A percentile compares a stretch with the other conserved stretches of the same genome.
Conservation (phyloP, 2,888 invertebrate species). For the Campoplex capitator region DNA sequence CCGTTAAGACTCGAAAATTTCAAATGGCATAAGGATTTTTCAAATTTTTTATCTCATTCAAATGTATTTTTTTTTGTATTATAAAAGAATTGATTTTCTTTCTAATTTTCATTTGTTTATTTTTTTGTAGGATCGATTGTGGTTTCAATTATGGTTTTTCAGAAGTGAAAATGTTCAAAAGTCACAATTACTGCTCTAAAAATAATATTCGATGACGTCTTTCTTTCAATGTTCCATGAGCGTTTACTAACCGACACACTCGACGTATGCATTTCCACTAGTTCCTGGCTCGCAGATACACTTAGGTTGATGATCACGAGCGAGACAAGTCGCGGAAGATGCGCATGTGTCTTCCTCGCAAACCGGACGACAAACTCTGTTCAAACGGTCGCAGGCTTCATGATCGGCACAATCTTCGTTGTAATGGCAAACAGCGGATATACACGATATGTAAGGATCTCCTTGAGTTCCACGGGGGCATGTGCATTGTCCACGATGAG, state of each 20-base stretch:
- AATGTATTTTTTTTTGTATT: no score
- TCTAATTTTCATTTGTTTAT: no score
- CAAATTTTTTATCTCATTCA: no score
- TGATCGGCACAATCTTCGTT: slow-evolving; percentile 95
- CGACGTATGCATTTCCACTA: slow-evolving; percentile 91
- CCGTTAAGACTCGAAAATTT: no score
- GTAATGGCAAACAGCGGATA: slow-evolving; percentile 93
- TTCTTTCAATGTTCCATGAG: neutral
- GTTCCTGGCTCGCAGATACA: slow-evolving; percentile 92
- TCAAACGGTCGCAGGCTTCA: slow-evolving; percentile 93
- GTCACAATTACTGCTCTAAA: no score
- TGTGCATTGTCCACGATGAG: slow-evolving; percentile 92
- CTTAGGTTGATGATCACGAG: slow-evolving; percentile 90
- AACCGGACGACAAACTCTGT: slow-evolving; percentile 92
- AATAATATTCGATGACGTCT: neutral
- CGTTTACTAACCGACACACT: slow-evolving; percentile 86
- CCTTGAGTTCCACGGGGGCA: slow-evolving; percentile 95
- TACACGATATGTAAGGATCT: slow-evolving; percentile 92
- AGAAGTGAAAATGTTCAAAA: no score
- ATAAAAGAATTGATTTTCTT: neutral
- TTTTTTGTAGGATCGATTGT: no score
- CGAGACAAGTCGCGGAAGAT: slow-evolving; percentile 90
- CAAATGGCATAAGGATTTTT: no score
- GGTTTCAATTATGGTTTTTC: no score
- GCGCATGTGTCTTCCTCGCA: slow-evolving; percentile 94